These are phyloP conservation scores for Lymantria monacha DNA, from an alignment of 2,888 invertebrate genomes.

Conservation along the genomic window DNA sequence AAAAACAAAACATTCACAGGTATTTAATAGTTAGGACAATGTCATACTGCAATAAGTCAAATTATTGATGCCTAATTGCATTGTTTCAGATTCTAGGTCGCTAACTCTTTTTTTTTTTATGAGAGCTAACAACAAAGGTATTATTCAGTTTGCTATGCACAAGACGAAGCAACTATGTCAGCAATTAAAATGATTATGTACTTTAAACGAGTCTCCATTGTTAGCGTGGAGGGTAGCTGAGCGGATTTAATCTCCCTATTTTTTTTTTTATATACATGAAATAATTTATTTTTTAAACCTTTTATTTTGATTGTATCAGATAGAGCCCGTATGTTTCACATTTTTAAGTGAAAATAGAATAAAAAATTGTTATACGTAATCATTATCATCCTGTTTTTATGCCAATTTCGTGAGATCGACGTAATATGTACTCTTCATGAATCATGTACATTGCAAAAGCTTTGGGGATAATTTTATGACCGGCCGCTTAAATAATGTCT, in stretches of 20 bases:
- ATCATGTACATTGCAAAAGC: too few species aligned
- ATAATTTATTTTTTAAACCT: neutral
- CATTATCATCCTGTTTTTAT: too few species aligned
- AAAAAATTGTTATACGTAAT: too few species aligned
- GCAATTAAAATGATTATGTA: constrained; percentile 73
- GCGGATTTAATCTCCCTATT: constrained; percentile 9
- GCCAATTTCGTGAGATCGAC: too few species aligned
- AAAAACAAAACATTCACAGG: constrained; percentile 27
- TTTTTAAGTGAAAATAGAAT: too few species aligned
- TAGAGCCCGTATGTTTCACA: too few species aligned
- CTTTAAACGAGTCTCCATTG: constrained; percentile 30
- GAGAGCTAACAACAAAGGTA: constrained; percentile 58
- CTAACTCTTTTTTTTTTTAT: constrained; percentile 49
- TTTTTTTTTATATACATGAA: neutral
- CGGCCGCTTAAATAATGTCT: too few species aligned
- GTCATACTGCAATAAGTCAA: constrained; percentile 32
- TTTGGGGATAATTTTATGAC: too few species aligned
- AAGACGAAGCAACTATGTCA: constrained; percentile 68
- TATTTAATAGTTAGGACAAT: constrained; percentile 26
- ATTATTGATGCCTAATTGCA: constrained; percentile 53
- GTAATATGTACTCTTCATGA: too few species aligned
- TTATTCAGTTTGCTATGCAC: constrained; percentile 61
- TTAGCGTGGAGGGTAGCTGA: constrained; percentile 35
- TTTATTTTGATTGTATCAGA: too few species aligned
- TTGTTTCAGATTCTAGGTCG: constrained; percentile 60